phyloP scores from a whole-genome alignment of 2,113 vertebrate genomes.

The Phrynosoma platyrhinos region DNA sequence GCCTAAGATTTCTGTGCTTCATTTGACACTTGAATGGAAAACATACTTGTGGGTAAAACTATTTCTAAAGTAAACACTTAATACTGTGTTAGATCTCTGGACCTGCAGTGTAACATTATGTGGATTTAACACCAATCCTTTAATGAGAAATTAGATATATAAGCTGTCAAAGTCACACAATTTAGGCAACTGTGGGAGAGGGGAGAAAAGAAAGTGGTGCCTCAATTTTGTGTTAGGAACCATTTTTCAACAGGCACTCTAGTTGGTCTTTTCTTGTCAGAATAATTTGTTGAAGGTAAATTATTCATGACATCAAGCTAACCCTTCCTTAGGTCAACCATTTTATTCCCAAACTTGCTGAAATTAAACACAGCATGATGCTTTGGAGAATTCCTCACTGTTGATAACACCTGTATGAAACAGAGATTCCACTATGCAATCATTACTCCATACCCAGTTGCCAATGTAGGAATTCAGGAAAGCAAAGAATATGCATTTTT shows the following conservation, averaged over 20 bases:
- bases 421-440: constrained; percentile 64
- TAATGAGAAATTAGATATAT: constrained; percentile 61
- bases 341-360: constrained; percentile 52
- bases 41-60: constrained; percentile 38
- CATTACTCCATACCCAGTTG: constrained; percentile 45
- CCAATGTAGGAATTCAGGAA: constrained; percentile 55
- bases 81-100: constrained; percentile 37
- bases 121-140: constrained; percentile 64
- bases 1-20: constrained; percentile 44
- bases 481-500: constrained; percentile 50
- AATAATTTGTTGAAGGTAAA: constrained; percentile 46
- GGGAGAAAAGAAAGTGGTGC: constrained; percentile 16
- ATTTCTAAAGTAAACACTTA: constrained; percentile 56
- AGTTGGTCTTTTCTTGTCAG: constrained; percentile 45
- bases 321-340: constrained; percentile 37
- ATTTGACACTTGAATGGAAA: constrained; percentile 13
- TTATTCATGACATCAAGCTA: constrained; percentile 68
- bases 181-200: constrained; percentile 40
- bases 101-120: constrained; percentile 38
- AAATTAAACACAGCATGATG: constrained; percentile 48
- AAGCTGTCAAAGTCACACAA: constrained; percentile 51
- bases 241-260: constrained; percentile 37
- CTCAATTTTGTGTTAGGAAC: constrained; percentile 24
- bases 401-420: constrained; percentile 70
- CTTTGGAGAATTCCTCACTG: constrained; percentile 46